Evolutionary conservation across 2,113 vertebrate genomes (phyloP).

Genomic region (Psilopsiagon aurifrons): DNA sequence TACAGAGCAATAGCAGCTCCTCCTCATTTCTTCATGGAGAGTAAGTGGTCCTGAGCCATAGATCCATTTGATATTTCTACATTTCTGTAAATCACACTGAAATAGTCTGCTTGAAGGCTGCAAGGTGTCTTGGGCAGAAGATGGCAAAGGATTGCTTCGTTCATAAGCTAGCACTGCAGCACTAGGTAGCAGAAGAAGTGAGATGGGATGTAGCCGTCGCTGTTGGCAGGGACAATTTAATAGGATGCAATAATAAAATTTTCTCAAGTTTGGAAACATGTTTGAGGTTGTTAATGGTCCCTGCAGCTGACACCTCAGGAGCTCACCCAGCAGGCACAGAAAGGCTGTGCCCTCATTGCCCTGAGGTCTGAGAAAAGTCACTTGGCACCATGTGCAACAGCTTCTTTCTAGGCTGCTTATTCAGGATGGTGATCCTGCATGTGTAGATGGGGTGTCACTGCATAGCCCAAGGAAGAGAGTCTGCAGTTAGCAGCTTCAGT

Average conservation of each 20-base stretch:
- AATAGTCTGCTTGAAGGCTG: neutral
- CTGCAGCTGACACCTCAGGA: neutral
- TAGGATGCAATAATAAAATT: neutral
- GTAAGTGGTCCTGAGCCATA: neutral
- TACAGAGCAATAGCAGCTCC: neutral
- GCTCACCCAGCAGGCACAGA: neutral
- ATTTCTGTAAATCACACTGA: neutral
- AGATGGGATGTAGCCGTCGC: neutral
- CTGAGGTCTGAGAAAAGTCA: neutral
- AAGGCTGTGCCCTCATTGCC: neutral
- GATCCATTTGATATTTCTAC: rapidly evolving
- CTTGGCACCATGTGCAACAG: neutral
- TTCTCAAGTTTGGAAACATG: neutral
- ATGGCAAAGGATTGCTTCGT: neutral
- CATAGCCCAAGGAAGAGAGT: neutral
- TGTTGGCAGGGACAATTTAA: neutral
- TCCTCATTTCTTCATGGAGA: neutral
- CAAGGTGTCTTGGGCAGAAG: neutral
- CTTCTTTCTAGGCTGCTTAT: neutral
- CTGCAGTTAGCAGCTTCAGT: neutral
- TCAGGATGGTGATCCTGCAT: neutral
- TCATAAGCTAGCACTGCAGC: neutral
- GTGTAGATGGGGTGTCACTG: neutral
- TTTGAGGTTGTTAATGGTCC: neutral
- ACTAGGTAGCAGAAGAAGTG: neutral